Percentiles rank a stretch among this genome's conserved stretches.
These are phyloP conservation scores for Jacana jacana DNA, from an alignment of 2,113 vertebrate genomes.

Conservation along the genomic window DNA sequence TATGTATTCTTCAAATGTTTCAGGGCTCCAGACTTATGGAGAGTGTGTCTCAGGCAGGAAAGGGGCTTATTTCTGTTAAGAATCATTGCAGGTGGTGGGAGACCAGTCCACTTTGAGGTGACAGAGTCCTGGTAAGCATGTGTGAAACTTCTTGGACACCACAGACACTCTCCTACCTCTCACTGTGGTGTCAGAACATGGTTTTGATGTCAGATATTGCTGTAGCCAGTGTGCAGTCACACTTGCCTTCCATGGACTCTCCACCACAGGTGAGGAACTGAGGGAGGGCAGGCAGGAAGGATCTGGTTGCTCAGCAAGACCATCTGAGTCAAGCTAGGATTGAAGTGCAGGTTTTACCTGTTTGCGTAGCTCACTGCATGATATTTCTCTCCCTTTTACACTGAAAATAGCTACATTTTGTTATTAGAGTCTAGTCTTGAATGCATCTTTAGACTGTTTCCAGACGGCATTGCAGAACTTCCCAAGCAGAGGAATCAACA, in stretches of 20 bases:
- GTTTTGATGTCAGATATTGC: not conserved
- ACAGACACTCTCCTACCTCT: not conserved
- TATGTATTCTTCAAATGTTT: not conserved
- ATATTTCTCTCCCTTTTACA: not conserved
- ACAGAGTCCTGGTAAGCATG: not conserved
- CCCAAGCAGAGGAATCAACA: not conserved
- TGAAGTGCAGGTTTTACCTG: not conserved
- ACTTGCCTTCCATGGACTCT: not conserved
- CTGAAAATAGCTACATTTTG: not conserved
- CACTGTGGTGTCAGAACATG: not conserved
- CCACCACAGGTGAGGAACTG: not conserved
- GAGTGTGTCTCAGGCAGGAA: not conserved
- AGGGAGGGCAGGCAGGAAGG: not conserved
- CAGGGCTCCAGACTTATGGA: not conserved
- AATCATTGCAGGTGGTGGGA: not conserved
- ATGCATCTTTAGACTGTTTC: not conserved
- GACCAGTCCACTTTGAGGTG: not conserved
- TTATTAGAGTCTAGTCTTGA: not conserved
- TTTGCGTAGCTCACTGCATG: not conserved
- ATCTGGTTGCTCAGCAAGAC: not conserved
- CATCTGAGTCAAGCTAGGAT: not conserved
- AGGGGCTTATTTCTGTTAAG: not conserved
- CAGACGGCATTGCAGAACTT: not conserved
- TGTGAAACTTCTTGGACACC: not conserved
- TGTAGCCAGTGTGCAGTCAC: not conserved